Evolutionary conservation across 2,797 vertebrate species (phyloP), one percentile per base, ranked within the genome.

Genomic region (Acestrorhynchus altus): DNA sequence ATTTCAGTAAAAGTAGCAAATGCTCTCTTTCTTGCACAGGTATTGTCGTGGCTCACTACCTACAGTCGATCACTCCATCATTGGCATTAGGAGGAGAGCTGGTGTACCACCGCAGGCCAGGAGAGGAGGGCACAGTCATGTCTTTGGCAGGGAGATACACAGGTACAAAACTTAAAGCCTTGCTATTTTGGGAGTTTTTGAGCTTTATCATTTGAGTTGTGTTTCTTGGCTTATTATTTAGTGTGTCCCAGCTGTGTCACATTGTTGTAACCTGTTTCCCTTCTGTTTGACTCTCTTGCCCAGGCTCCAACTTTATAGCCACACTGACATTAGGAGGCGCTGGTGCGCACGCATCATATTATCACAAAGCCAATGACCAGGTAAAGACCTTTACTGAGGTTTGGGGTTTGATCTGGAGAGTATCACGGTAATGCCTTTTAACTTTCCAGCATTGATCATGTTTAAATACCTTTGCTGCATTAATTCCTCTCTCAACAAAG

Each of bases 351-450:
- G 95, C 94, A 0, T 96, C 96, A 0, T 97, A 97, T 63, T 97
- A 97, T 84, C 96, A 97, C 87, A 96, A 92, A 92, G 96, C 96
- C 78, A 97, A 94, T 2, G 95, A 96, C 9, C 95, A 96, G 95
- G 96, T 96, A 89, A 70, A 0, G 0, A 8, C 12, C 11, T 0
- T 46, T 44, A 1, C 42, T 44, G 1, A 11, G 42, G 2, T 31
- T n/a, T n/a, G n/a, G 15, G 26, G 15, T 24, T 28, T 9, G 0
- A 22, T 57, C 15, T n/a, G 15, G 8, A 28, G 39, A 24, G 8
- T 49, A 18, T 49, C 13, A 46, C 1, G 13, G 42, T 39, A 44
- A 44, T n/a, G n/a, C n/a, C n/a, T n/a, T n/a, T n/a, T n/a, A n/a
- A n/a, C n/a, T n/a, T n/a, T n/a, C n/a, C n/a, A n/a, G n/a, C n/a